Evolutionary conservation across 53 echinoderm and acorn worm genomes (phyloP).

Genomic region (Antedon mediterranea): DNA sequence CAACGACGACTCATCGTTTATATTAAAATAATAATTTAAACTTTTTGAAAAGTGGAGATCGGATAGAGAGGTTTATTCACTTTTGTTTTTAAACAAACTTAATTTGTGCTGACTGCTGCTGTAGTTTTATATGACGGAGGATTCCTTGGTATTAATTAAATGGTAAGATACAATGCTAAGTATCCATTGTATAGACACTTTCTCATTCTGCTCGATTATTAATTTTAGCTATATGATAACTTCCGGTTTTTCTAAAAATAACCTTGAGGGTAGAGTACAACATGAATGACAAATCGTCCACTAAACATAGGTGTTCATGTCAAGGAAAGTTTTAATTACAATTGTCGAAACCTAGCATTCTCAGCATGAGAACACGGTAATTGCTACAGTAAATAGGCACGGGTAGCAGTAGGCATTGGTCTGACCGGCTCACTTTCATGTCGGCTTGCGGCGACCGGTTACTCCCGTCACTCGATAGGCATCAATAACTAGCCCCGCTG

Average conservation of each 20-base stretch:
- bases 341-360: background rate
- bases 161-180: no score
- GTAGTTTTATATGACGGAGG: no score
- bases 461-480: background rate
- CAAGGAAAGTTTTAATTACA: background rate
- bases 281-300: background rate
- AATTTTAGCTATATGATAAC: no score
- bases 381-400: background rate
- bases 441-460: background rate
- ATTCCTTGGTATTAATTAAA: no score
- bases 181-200: no score
- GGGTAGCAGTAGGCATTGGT: background rate
- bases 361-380: background rate
- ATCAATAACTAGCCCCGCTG: background rate
- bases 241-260: background rate
- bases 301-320: background rate
- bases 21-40: no score
- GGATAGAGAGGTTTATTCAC: no score
- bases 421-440: background rate
- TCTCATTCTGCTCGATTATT: no score
- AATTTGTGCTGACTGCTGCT: no score
- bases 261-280: background rate
- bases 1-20: no score
- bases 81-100: no score
- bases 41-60: no score